Conservation (phyloP, 2,888 invertebrate species). For the Tetanocera ferruginea region DNA sequence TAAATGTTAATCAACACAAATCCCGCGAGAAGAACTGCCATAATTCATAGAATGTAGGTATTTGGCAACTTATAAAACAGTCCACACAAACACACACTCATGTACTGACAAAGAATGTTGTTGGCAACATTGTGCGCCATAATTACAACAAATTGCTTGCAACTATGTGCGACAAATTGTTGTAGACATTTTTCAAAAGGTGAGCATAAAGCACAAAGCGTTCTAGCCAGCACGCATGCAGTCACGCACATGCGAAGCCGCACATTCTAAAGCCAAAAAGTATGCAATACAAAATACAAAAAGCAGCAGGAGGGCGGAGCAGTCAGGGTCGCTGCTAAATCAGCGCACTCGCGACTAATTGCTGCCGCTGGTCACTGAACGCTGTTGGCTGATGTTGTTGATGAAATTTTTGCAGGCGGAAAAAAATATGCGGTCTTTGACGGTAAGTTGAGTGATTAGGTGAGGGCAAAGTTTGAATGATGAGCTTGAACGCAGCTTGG, state of each 20-base stretch:
- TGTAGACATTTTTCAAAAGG: neutral
- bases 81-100: neutral
- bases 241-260: neutral
- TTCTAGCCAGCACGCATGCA: neutral
- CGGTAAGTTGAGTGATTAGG: neutral
- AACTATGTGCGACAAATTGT: conserved; percentile 32
- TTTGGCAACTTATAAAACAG: neutral
- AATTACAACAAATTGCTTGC: conserved; percentile 30
- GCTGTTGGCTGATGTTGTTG: neutral
- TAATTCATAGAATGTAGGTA: conserved; percentile 20
- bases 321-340: neutral
- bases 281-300: neutral
- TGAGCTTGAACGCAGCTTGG: neutral
- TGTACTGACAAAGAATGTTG: neutral
- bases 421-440: neutral
- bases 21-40: conserved; percentile 4
- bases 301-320: neutral
- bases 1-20: neutral
- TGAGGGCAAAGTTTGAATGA: neutral
- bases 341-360: conserved; percentile 19
- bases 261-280: too few relatives aligned
- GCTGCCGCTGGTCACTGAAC: conserved; percentile 28
- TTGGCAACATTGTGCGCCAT: neutral
- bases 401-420: conserved; percentile 9
- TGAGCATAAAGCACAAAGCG: neutral